These are phyloP conservation scores for Spinibarbus caldwelli DNA, from an alignment of 2,797 vertebrate genomes.

Conservation along the genomic window DNA sequence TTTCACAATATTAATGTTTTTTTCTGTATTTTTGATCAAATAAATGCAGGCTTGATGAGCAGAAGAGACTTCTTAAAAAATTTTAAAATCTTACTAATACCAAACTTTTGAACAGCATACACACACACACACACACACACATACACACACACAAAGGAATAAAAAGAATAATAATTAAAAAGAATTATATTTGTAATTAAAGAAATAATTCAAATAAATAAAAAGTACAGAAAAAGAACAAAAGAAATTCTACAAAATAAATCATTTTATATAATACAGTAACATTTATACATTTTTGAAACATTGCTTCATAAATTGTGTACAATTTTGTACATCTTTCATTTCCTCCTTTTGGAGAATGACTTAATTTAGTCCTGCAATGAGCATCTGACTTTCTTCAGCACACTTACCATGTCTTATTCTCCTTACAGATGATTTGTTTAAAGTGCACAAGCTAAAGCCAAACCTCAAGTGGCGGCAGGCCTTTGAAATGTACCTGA, in stretches of 20 bases:
- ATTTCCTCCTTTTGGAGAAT: background rate
- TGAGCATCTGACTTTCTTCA: background rate
- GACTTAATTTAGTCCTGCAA: background rate
- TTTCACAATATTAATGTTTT: background rate
- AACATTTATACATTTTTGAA: background rate
- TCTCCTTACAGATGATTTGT: conserved; percentile 89
- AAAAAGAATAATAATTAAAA: background rate
- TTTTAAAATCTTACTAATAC: background rate
- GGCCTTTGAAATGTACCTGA: conserved; percentile 97
- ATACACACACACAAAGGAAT: background rate
- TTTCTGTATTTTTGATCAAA: background rate
- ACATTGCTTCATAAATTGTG: background rate
- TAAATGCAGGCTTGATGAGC: background rate
- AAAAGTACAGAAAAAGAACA: background rate
- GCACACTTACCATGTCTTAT: background rate
- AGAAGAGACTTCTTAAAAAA: background rate
- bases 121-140: too few relatives aligned
- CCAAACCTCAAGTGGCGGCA: conserved; percentile 98
- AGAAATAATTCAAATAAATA: background rate
- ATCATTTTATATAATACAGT: background rate
- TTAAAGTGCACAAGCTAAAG: conserved; percentile 99
- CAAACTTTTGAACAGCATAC: background rate
- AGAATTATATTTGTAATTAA: background rate
- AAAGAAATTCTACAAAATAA: too few relatives aligned
- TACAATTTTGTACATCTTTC: background rate